Conservation (phyloP, 2,797 vertebrate species). For the Carapus acus region DNA sequence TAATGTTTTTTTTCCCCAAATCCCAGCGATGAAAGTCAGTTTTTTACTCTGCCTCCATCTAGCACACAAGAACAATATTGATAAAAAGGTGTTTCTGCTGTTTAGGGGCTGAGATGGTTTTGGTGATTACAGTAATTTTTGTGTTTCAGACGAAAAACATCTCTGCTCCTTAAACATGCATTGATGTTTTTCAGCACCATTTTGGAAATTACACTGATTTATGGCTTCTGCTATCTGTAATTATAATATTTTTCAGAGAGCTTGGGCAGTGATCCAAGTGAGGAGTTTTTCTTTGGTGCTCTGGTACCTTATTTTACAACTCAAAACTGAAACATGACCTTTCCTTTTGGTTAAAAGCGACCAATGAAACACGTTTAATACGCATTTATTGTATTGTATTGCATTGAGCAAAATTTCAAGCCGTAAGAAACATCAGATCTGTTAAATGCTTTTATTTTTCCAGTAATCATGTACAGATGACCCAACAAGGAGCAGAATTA, state of each 20-base stretch:
- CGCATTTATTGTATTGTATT: too few species aligned
- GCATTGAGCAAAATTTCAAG: too few species aligned
- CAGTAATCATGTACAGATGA: too few species aligned
- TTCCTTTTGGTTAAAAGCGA: background rate
- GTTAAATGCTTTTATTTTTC: too few species aligned
- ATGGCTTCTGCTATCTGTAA: slow-evolving; percentile 18
- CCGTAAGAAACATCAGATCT: too few species aligned
- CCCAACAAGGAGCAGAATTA: too few species aligned
- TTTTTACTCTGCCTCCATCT: slow-evolving; percentile 45
- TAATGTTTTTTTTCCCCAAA: slow-evolving; percentile 27
- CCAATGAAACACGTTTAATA: background rate
- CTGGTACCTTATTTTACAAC: background rate
- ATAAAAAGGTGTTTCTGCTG: slow-evolving; percentile 39
- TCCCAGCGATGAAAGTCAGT: slow-evolving; percentile 44
- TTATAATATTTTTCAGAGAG: slow-evolving; percentile 9
- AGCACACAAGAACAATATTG: slow-evolving; percentile 42
- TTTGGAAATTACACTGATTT: slow-evolving; percentile 12
- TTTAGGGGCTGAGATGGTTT: slow-evolving; percentile 36
- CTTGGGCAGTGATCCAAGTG: background rate
- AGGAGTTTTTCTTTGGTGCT: too few species aligned
- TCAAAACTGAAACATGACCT: background rate
- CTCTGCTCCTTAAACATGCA: background rate
- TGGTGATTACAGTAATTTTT: slow-evolving; percentile 36
- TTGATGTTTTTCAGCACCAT: background rate
- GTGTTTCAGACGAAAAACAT: slow-evolving; percentile 31